Evolutionary conservation across 2,888 invertebrate species (phyloP), one percentile per base, ranked within the genome.

Genomic region (Cosmia trapezina): DNA sequence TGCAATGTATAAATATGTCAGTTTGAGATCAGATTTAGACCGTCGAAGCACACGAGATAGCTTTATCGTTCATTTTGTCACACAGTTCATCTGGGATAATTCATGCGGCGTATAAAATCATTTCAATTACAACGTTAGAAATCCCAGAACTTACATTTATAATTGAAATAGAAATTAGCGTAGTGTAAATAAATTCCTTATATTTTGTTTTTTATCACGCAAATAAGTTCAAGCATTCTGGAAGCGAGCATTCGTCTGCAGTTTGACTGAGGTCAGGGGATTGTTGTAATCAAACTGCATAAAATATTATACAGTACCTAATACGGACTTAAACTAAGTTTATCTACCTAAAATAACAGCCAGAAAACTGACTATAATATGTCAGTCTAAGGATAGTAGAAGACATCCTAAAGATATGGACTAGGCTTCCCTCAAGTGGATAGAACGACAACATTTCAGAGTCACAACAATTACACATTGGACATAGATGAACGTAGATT

Each of bases 291-390:
- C 62, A 56, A 41, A 47, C 47, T 68, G 60, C 75, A 57, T 75
- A 57, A 22, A 64, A 57, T 56, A 53, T 47, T 43, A 69, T 28
- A 57, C 47, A 59, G 57, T 62, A 49, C n/a, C n/a, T n/a, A n/a
- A 47, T 63, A 66, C 28, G 51, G 69, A 70, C 83, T 67, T 82
- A 73, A 56, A 73, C 59, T 80, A 80, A 28, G 19, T 54, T 76
- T 33, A 66, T 62, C 69, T 81, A 77, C 43, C 17, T 77, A 49
- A 65, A 64, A 64, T 66, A 82, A 70, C 37, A 72, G 82, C 68
- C 78, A 78, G 66, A 82, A 78, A 66, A 80, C 73, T 82, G 83
- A 82, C 78, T 57, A 49, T 6, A 70, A 57, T 66, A 70, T 17
- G 82, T 81, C 78, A 81, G 80, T 80, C 68, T 65, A 72, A 66